A percentile compares a stretch with the other conserved stretches of the same genome.
Conservation (phyloP, 2,888 invertebrate genomes). For the Hemaris fuciformis region DNA sequence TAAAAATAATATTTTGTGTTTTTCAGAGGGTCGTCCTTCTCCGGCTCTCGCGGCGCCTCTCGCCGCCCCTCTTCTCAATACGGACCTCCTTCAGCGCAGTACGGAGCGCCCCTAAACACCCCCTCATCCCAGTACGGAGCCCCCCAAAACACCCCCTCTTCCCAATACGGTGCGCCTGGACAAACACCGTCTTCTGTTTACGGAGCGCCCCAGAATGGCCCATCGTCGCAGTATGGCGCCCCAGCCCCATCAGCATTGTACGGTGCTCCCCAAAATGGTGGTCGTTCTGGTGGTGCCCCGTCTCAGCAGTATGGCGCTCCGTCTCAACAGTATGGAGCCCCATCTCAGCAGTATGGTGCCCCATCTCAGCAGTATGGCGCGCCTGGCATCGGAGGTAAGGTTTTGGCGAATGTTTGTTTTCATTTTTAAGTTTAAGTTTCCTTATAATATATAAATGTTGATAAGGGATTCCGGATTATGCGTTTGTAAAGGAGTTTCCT, state of each 20-base stretch:
- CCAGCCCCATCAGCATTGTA: constrained; percentile 33
- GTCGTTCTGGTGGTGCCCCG: constrained; percentile 20
- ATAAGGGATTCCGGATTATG: too few species aligned
- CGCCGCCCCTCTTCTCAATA: constrained; percentile 49
- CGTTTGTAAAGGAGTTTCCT: too few species aligned
- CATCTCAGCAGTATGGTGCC: constrained; percentile 43
- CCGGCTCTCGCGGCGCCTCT: constrained; percentile 16
- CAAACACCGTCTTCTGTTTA: constrained; percentile 30
- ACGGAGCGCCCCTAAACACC: constrained; percentile 22
- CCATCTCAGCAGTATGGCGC: constrained; percentile 54
- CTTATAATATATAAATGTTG: too few species aligned
- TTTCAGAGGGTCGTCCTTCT: constrained; percentile 53
- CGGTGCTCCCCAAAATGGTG: constrained; percentile 15
- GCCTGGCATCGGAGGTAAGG: constrained; percentile 31
- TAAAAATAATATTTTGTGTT: neutral
- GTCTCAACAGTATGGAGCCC: too few species aligned
- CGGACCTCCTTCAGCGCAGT: constrained; percentile 56
- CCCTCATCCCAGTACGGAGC: constrained; percentile 20
- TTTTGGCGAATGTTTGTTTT: too few species aligned
- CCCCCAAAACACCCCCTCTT: constrained; percentile 17
- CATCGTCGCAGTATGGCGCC: constrained; percentile 20
- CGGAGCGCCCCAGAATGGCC: constrained; percentile 25
- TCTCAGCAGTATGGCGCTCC: constrained; percentile 56
- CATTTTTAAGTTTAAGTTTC: too few species aligned
- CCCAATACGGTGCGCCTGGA: constrained; percentile 14